Evolutionary conservation across 2,113 vertebrate genomes (phyloP), one percentile per base, ranked within the genome.

Genomic region (Channa maculata): DNA sequence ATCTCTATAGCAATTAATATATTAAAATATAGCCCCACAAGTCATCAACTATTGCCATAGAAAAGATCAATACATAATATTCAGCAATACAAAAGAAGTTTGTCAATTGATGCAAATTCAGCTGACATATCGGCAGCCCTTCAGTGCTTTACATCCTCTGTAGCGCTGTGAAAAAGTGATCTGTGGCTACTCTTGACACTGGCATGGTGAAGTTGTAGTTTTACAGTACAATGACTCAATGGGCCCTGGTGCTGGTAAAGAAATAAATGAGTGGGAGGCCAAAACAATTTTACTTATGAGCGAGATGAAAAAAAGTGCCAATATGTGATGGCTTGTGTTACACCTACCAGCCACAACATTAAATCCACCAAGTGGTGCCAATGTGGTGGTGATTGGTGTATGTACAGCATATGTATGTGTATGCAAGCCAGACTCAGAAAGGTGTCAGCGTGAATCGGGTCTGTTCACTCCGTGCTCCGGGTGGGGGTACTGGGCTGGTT

Each of bases 401-500:
- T 62, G 54, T 73, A 71, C 51, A 66, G 60, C 72, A 66, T 82
- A 80, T 84, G 70, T 66, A 52, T 73, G 83, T 87, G 79, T 72
- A 85, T 67, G 82, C 59, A 84, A 86, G 82, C 68, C 72, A 85
- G 83, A 73, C 77, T 67, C 61, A 74, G 71, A 82, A 76, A 75
- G 65, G 70, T 75, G 75, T 66, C 44, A 67, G 77, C 75, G 71
- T 66, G 70, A 76, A 45, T 36, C 36, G 14, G 79, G 51, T 0
- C 53, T 43, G 54, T 70, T 87, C 95, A 98, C 86, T 97, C 77
- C 5, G 95, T 92, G 12, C 92, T 91, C 2, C 96, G 96, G 43
- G 98, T 99, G 50, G 97, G 98, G 0, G 98, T 99, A 84, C 96
- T 95, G 79, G 97, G 98, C 90, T 99, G 97, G 92, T 96, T 95